phyloP scores from a whole-genome alignment of 2,113 vertebrate genomes.

The Melozone crissalis region DNA sequence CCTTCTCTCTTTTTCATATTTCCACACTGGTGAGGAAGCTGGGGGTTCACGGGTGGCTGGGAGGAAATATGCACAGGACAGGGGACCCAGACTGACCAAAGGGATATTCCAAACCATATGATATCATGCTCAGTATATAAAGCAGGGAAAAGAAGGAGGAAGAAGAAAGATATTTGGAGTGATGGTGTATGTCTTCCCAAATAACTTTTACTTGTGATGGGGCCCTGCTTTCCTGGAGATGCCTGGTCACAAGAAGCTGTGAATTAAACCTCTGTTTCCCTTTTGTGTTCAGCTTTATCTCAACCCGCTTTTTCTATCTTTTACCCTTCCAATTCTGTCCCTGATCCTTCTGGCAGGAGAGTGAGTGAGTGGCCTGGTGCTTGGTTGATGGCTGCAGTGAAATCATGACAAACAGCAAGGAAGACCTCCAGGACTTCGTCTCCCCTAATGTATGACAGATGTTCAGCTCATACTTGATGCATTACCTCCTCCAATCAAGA shows the following conservation, averaged over 20 bases:
- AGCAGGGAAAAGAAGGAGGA: not conserved
- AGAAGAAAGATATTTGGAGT: not conserved
- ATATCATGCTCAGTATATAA: not conserved
- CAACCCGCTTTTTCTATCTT: not conserved
- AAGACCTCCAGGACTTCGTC: not conserved
- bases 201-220: fast-evolving
- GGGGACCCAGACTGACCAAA: not conserved
- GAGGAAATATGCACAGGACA: not conserved
- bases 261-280: not conserved
- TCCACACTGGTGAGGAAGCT: fast-evolving
- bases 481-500: not conserved
- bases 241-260: fast-evolving
- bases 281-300: not conserved
- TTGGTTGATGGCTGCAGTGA: not conserved
- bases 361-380: not conserved
- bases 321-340: not conserved
- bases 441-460: not conserved
- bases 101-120: not conserved
- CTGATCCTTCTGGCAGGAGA: not conserved
- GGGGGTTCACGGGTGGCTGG: fast-evolving
- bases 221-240: not conserved
- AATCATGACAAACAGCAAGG: not conserved
- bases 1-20: not conserved
- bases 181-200: not conserved
- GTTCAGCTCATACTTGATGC: constrained; percentile 23